Base-by-base conservation (phyloP, 2,797 vertebrate species). In the Phrynocephalus forsythii region DNA sequence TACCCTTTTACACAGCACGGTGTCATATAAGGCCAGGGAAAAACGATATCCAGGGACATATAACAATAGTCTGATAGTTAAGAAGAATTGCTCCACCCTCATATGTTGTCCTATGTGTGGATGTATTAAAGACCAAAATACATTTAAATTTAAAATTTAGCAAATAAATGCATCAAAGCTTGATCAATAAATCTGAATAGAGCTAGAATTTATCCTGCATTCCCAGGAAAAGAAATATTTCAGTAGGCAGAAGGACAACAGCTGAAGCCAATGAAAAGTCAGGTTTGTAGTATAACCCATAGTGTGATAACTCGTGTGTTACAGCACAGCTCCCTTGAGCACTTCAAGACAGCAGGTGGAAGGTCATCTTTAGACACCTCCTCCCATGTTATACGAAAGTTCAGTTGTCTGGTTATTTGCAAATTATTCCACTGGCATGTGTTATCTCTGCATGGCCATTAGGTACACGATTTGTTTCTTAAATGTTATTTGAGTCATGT, bases 221-320 rank as follows among this genome's bases (percentile, higher is more conserved):
- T 79, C 20, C 5, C 72, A 20, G 82, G 72, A 82, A 88, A 88
- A 71, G 30, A 83, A 83, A 87, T 82, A 60, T 20, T 63, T 13
- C 69, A 13, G 24, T 90, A 92, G 73, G 28, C 9, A 82, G n/a
- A 67, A 87, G 52, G 60, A 82, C 68, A 91, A 91, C 69, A 91
- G 83, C n/a, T 89, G 80, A 88, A 92, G 88, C n/a, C 26, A 93
- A 77, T 13, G 2, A 85, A 79, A 89, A 86, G 79, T 89, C 92
- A 86, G 68, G 88, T 83, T 86, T 89, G 78, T 88, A 85, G 30
- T 82, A 79, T 38, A 56, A 33, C 78, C 68, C 69, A 87, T 22
- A 22, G 60, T 89, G 68, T 71, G 87, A 22, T 15, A 90, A 91
- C 86, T 90, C 90, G 72, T 91, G 79, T 87, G 16, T 50, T 92